phyloP scores from a whole-genome alignment of 2,113 vertebrate species.

The Chaetura pelagica region DNA sequence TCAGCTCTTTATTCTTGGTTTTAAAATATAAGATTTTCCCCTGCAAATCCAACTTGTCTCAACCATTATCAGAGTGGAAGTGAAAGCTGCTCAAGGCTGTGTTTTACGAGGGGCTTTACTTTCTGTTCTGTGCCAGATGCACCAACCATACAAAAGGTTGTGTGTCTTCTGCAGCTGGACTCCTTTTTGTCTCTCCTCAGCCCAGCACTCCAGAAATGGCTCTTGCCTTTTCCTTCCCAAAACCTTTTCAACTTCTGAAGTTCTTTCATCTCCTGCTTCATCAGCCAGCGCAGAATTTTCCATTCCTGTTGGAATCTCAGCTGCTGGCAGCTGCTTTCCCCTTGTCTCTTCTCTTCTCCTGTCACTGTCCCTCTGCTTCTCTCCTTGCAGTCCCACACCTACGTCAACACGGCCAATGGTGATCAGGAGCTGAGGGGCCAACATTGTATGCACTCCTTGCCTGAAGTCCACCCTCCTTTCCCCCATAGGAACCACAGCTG shows the following conservation, averaged over 20 bases:
- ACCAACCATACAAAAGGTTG: accelerated
- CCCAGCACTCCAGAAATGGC: not conserved
- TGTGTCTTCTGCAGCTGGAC: not conserved
- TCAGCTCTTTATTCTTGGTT: not conserved
- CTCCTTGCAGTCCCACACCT: constrained; percentile 90
- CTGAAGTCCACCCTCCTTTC: constrained; percentile 87
- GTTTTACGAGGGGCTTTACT: not conserved
- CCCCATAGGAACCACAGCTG: constrained; percentile 81
- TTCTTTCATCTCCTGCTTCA: not conserved
- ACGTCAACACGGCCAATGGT: constrained; percentile 91
- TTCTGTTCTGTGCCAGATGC: not conserved
- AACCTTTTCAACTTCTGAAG: not conserved
- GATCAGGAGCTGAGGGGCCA: constrained; percentile 89
- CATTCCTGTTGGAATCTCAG: not conserved
- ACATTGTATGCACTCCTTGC: constrained; percentile 91
- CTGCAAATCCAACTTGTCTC: not conserved
- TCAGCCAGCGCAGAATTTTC: accelerated
- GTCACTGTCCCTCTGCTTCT: constrained; percentile 52
- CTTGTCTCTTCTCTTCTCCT: not conserved
- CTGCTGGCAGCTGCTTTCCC: not conserved
- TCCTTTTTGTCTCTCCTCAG: not conserved
- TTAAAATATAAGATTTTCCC: not conserved
- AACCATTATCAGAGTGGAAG: not conserved
- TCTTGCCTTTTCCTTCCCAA: not conserved
- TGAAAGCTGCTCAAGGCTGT: not conserved